Evolutionary conservation across 2,113 vertebrate genomes (phyloP), one percentile per base, ranked within the genome.

Genomic region (Nothobranchius kuhntae): DNA sequence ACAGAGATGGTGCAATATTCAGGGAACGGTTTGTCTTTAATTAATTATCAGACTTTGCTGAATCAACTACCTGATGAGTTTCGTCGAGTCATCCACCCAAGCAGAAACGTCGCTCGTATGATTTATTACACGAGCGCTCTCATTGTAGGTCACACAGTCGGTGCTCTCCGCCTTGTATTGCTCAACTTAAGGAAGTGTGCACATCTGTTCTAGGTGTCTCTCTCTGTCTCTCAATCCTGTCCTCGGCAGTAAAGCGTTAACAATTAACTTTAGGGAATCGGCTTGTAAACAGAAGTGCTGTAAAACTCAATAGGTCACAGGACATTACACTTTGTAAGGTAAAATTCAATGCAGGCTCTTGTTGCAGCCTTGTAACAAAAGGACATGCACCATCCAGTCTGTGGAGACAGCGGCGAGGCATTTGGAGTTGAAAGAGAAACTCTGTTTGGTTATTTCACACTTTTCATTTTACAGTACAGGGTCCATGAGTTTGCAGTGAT

Each of bases 231-330:
- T 42, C 55, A 35, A 7, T 64, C 71, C 53, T 68, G 26, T 10
- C 2, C 47, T 58, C 0, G 11, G 80, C 83, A 75, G 65, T 79
- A 75, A 87, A 77, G 64, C 15, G 81, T 90, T 91, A 89, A 89
- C 85, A 86, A 86, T 91, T 87, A 89, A 91, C 90, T 85, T 72
- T 9, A 69, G 53, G 77, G 68, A 82, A 75, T 85, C 71, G 44
- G 68, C 84, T 88, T 86, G 90, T 89, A 89, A 90, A 90, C 86
- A 89, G 75, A 83, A 70, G 59, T 54, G 75, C 78, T 74, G 78
- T 83, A 85, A 86, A 88, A 82, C 75, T 38, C 66, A 13, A 86
- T 81, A 78, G 86, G 87, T 89, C 85, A 88, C 84, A 82, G 85
- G 84, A 84, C 82, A 85, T 88, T 89, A 86, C 57, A 65, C 75